Conservation (phyloP, 2,888 invertebrate genomes). For the Lagria hirta region DNA sequence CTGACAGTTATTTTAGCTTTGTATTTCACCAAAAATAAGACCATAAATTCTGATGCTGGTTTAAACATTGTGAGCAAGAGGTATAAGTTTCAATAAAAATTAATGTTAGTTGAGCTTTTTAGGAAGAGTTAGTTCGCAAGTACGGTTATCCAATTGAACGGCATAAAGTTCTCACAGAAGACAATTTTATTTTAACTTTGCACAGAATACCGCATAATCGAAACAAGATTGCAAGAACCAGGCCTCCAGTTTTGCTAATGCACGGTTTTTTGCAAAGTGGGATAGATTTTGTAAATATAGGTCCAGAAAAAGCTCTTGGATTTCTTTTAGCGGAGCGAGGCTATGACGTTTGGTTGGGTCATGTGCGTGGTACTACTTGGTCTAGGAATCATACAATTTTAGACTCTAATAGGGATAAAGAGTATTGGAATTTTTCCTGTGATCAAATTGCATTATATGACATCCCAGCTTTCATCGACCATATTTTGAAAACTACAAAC, state of each 20-base stretch:
- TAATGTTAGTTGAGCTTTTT: too few species aligned
- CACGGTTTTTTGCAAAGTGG: constrained; percentile 31
- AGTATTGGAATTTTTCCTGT: constrained; percentile 61
- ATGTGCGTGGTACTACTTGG: constrained; percentile 60
- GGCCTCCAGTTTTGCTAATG: constrained; percentile 27
- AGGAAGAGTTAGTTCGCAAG: constrained; percentile 11
- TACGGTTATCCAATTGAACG: constrained; percentile 32
- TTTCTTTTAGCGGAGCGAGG: constrained; percentile 28
- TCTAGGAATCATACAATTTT: constrained; percentile 51
- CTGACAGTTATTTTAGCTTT: too few species aligned
- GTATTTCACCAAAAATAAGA: too few species aligned
- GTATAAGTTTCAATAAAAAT: too few species aligned
- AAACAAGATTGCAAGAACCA: constrained; percentile 1
- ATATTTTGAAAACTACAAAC: constrained; percentile 61
- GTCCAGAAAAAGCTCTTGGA: constrained; percentile 24
- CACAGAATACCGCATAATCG: constrained; percentile 29
- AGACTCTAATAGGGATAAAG: constrained; percentile 26
- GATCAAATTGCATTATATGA: constrained; percentile 80
- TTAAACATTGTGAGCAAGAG: constrained; percentile 12
- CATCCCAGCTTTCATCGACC: constrained; percentile 77
- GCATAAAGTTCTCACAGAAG: constrained; percentile 33
- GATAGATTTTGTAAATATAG: constrained; percentile 29
- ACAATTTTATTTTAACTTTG: constrained; percentile 33
- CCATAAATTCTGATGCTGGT: constrained; percentile 12
- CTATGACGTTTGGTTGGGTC: constrained; percentile 42